Evolutionary conservation across 2,797 vertebrate genomes (phyloP).

Genomic region (Cephalopachus bancanus): DNA sequence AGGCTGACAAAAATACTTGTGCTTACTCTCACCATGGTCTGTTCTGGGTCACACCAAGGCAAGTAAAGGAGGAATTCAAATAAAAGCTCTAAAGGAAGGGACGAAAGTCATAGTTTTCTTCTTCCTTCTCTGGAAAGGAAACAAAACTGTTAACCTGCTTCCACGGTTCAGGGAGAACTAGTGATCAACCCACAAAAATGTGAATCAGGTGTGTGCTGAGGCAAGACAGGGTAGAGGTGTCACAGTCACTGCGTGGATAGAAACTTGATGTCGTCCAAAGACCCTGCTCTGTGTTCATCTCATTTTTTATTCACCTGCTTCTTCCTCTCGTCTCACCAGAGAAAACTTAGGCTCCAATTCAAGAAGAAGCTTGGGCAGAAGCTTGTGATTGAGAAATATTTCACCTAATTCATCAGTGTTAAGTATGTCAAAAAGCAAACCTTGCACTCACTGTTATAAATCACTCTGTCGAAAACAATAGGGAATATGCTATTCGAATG

Average conservation of each 20-base stretch:
- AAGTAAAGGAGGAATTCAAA: not conserved
- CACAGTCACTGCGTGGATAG: fast-evolving
- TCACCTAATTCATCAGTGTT: slow-evolving; percentile 83
- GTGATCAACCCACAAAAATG: not conserved
- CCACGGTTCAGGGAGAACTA: not conserved
- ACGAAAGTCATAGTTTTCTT: not conserved
- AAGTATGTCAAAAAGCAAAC: slow-evolving; percentile 83
- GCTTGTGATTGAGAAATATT: slow-evolving; percentile 81
- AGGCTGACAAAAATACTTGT: not conserved
- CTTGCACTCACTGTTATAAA: slow-evolving; percentile 65
- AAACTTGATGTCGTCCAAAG: not conserved
- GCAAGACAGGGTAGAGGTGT: not conserved
- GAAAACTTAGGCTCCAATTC: slow-evolving; percentile 51
- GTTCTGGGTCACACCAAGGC: not conserved
- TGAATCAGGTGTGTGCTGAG: not conserved
- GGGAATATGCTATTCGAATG: slow-evolving; percentile 82
- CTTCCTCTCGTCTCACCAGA: slow-evolving; percentile 57
- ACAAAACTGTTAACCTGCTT: not conserved
- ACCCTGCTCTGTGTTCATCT: fast-evolving
- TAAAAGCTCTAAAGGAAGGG: not conserved
- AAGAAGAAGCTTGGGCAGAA: slow-evolving; percentile 71
- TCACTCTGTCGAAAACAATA: slow-evolving; percentile 76
- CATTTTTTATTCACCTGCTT: slow-evolving; percentile 66
- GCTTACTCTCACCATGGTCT: fast-evolving
- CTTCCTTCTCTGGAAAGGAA: not conserved